Evolutionary conservation across 1,140 invertebrate species (phyloP), one percentile per base, ranked within the genome.

Genomic region (Zaprionus nigranus): DNA sequence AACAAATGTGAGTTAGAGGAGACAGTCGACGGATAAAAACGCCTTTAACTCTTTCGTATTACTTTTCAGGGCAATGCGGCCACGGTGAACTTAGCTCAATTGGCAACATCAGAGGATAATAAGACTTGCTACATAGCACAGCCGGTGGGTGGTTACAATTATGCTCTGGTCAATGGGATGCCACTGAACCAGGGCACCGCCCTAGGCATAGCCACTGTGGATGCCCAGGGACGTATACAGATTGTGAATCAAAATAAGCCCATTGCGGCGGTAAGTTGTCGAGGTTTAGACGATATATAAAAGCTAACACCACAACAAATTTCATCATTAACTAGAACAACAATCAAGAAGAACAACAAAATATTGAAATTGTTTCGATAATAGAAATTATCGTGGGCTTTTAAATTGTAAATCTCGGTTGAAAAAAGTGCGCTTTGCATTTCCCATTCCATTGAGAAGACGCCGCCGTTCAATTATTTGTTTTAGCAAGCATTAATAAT

Each of bases 81-180:
- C 2, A 94, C 94, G 28, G 95, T 95, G 0, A 95, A 95, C 83
- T 94, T 95, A 87, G 95, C 95, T 12, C 95, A 95, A 84, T 90
- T 94, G 80, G 79, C 85, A n/a, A 92, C 84, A 40, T 91, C 93
- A 4, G 94, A 94, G 60, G 95, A 96, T 91, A 95, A 95, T 78
- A 95, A 95, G 84, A 95, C 94, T 28, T 95, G 95, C 84, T 96
- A 96, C 78, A 96, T 96, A 67, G 95, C 95, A 26, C 95, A 96
- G 82, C 95, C 95, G 5, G 95, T 96, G 73, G 94, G 95, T 58
- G 92, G 92, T 17, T 96, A 96, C 80, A 96, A 96, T 82, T 96
- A 96, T 78, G 95, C 94, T 2, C 88, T 95, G 40, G 94, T 94
- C 7, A 94, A 95, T 85, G 94, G 94, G 72, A 95, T 95, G 94